Conservation (phyloP, 2,113 vertebrate species). For the Gambusia holbrooki region DNA sequence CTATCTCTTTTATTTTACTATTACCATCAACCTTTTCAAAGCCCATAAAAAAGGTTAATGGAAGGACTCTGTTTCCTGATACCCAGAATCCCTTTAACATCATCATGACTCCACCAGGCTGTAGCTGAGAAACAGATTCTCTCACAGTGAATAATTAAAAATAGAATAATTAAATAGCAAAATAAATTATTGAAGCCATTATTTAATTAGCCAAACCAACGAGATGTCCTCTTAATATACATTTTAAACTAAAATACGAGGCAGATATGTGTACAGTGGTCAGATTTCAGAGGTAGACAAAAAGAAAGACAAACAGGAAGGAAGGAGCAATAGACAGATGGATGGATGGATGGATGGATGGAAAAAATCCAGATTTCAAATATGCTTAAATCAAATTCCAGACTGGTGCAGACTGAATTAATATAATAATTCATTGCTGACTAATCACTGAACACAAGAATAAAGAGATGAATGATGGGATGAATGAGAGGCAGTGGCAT, state of each 20-base stretch:
- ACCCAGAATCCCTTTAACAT: too few species aligned
- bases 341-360: too few species aligned
- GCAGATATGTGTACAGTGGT: too few species aligned
- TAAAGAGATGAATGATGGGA: neutral
- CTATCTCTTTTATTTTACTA: too few species aligned
- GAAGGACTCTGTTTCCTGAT: too few species aligned
- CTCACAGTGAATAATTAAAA: constrained; percentile 12
- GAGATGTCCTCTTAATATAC: too few species aligned
- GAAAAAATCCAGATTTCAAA: too few species aligned
- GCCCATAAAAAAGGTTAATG: too few species aligned
- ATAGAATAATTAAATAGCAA: neutral
- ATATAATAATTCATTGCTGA: neutral
- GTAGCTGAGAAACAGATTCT: constrained; percentile 19
- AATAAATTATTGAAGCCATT: neutral
- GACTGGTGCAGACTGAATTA: neutral
- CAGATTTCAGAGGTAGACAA: too few species aligned
- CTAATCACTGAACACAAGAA: neutral
- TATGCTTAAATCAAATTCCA: too few species aligned
- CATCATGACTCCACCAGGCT: constrained; percentile 1
- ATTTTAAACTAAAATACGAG: too few species aligned
- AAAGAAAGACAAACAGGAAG: neutral
- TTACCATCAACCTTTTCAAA: too few species aligned
- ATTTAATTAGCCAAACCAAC: neutral
- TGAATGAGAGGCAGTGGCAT: neutral
- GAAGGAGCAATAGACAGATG: neutral